Evolutionary conservation across 2,113 vertebrate species (phyloP), one percentile per base, ranked within the genome.

Genomic region (Hirundichthys speculiger): DNA sequence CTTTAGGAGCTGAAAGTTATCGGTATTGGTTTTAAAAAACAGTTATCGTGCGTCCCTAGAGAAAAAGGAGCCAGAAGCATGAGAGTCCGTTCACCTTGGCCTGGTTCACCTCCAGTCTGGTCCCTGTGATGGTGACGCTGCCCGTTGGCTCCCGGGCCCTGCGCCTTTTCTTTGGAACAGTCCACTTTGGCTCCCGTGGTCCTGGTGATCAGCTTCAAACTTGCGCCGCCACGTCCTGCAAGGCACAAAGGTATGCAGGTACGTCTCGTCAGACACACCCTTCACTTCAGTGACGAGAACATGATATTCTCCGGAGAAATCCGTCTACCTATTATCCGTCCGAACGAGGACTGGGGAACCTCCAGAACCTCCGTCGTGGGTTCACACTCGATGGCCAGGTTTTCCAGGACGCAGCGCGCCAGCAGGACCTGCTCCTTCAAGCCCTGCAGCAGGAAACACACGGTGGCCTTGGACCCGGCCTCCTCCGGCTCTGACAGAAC

Each of bases 211-310:
- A 90, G 79, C 25, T 93, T 93, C n/a, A 98, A 76, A 0, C 90
- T 94, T 84, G 96, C 95, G 0, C 95, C 96, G 0, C 95, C 94
- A n/a, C 94, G 92, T 24, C 96, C 96, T 98, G 75, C 19, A 67
- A 47, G 15, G 69, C 13, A 48, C 48, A 69, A 41, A 8, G 9
- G 4, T 15, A 34, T 30, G 13, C 7, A 2, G 16, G 10, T 3
- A 21, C 12, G 40, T 16, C 51, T 20, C 24, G 16, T 18, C 5
- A 9, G 6, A 8, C 15, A 3, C 27, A 3, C 3, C 27, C 27
- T n/a, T n/a, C n/a, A n/a, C n/a, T n/a, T n/a, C n/a, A n/a, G n/a
- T n/a, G n/a, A n/a, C n/a, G n/a, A n/a, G n/a, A n/a, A n/a, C n/a
- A n/a, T n/a, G n/a, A n/a, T n/a, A n/a, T n/a, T n/a, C n/a, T 13